These are phyloP conservation scores for Tetrax tetrax DNA, from an alignment of 2,113 vertebrate genomes.

Conservation along the genomic window DNA sequence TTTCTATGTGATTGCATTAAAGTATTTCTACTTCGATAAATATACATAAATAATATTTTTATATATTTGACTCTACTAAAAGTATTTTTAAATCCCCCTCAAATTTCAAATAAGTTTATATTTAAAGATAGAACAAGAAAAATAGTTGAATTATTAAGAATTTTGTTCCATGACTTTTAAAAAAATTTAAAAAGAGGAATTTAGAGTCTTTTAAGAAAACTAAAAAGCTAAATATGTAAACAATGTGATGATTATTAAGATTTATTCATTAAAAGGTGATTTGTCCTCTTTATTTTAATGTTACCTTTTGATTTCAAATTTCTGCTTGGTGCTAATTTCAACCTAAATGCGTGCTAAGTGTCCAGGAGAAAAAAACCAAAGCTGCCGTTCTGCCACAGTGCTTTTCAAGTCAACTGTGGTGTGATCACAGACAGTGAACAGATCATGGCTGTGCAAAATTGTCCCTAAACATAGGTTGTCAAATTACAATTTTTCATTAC, in stretches of 20 bases:
- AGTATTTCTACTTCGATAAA: not conserved
- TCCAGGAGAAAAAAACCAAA: not conserved
- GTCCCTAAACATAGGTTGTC: not conserved
- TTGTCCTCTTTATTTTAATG: not conserved
- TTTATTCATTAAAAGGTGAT: not conserved
- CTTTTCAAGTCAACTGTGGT: not conserved
- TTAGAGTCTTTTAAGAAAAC: not conserved
- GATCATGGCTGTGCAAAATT: not conserved
- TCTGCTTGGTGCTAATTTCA: not conserved
- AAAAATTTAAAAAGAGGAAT: not conserved
- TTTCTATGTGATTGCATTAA: not conserved
- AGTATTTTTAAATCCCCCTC: not conserved
- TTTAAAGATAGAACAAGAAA: not conserved
- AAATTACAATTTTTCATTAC: not conserved
- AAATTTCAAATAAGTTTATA: not conserved
- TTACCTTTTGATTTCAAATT: not conserved
- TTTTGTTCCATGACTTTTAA: not conserved
- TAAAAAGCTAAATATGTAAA: rapidly evolving
- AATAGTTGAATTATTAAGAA: not conserved
- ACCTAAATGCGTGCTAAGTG: not conserved
- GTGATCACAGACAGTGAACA: not conserved
- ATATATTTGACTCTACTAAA: not conserved
- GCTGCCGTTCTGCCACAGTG: not conserved
- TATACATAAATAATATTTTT: not conserved
- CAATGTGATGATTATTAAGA: not conserved